Base-by-base conservation (phyloP, 1,140 invertebrate species). In the Polypedilum vanderplanki region DNA sequence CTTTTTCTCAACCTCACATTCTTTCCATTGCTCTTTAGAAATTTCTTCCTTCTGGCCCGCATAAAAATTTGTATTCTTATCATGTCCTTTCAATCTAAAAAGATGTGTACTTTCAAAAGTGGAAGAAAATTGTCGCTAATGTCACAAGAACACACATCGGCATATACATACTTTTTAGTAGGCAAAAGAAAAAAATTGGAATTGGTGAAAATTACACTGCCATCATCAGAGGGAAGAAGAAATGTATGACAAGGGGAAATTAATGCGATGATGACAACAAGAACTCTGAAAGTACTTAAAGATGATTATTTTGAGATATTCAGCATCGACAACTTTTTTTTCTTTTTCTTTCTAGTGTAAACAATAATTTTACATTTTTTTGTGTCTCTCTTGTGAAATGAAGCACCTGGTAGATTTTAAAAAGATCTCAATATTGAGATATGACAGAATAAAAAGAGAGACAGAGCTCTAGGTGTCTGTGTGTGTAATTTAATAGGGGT, bases 281-380 rank as follows among this genome's bases (percentile, higher is more conserved):
- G 12, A 57, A 57, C 12, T n/a, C 46, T 57, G 15, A 57, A 57
- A 57, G 46, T 57, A 57, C 46, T 57, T 57, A 57, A 12, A 57
- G 46, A 57, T 57, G 46, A 57, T 57, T 57, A 57, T 57, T 57
- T 12, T 12, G 12, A 57, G 65, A 70, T 70, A 70, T 70, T 70
- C 65, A 57, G 46, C 65, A 70, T 70, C 65, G 65, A 70, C 65
- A 70, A 17, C 65, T 20, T 70, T 70, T 70, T 67, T 67, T 7
- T 17, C 2, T 57, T 57, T 7, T 1, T 18, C 57, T 18, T 18
- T 57, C 46, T 70, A 18, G 65, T 70, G 65, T 70, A 70, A 70
- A 70, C 65, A 70, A 70, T 70, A 70, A 70, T 70, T 70, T 70
- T 70, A 70, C 65, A 70, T 70, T 70, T 57, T n/a, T 57, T 57